Base-by-base conservation (phyloP, 2,797 vertebrate species). In the Sebastes matsubarae region DNA sequence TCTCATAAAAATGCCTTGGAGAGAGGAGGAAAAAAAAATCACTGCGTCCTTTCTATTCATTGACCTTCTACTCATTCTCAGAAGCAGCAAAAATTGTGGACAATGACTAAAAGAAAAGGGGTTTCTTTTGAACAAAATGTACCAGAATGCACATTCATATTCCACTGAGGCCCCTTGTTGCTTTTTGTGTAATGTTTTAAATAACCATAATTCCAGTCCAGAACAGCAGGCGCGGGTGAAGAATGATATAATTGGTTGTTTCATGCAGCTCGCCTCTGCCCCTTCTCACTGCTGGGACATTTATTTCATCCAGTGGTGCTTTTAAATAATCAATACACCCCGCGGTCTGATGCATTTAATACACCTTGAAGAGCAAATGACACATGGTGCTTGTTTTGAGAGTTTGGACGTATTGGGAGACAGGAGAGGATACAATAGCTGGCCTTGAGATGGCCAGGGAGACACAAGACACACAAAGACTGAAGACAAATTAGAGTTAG, bases 241-340 rank as follows among this genome's bases (percentile, higher is more conserved):
- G 79, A 88, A 89, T 90, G 59, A 88, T 83, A 89, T 90, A 91
- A 93, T 87, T 91, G 82, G 84, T 80, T 77, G 85, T 89, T 93
- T 92, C 88, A 90, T 93, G 87, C 61, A 73, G 81, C 81, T 83
- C 68, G 38, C 76, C 89, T 88, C 77, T 86, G 81, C 79, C 74
- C 81, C 68, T 76, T 89, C 84, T 87, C 86, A 22, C 83, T 89
- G 85, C 83, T 34, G 72, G 77, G 77, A 82, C 87, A 93, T 93
- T 84, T 90, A 93, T 90, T 94, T 82, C 61, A 85, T 87, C 82
- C 85, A 83, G 61, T 30, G 70, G 82, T 86, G 86, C 90, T 91
- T 91, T 92, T 89, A 92, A 90, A 89, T 89, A 91, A 94, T 95
- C 94, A 90, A 93, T 95, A 93, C 72, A 80, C 42, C 81, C 55